Evolutionary conservation across 2,888 invertebrate genomes (phyloP), one percentile per base, ranked within the genome.

Genomic region (Polydesmus complanatus): DNA sequence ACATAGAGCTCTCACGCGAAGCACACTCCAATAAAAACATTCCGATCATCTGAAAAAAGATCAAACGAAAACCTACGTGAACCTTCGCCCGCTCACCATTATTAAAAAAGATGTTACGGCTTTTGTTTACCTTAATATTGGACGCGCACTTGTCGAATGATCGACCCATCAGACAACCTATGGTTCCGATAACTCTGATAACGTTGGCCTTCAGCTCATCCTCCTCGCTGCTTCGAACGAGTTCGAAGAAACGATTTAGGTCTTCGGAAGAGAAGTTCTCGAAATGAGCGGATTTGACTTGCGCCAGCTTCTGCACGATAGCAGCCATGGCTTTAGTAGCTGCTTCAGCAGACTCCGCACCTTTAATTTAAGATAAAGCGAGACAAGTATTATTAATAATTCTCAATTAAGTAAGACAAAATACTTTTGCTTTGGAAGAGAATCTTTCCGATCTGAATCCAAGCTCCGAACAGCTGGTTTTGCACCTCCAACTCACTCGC

Each of bases 281-380:
- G 50, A 73, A 68, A 68, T 71, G 65, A 19, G 68, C 62, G 2
- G 69, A 72, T 54, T 74, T 72, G 1, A 71, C 70, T 23, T 75
- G 72, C 65, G 81, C 81, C 55, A 86, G 77, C 74, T 82, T 83
- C 68, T 84, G 82, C 51, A 86, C 73, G 1, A 83, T 79, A n/a
- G 86, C 83, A 66, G 86, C 78, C 83, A 87, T 82, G 0, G 84
- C 81, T 2, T 85, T 81, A 0, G 85, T 85, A 1, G 83, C 80
- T 0, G 86, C 83, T 70, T 86, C 87, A 51, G 84, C 68, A 21
- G 85, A 71, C 52, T 70, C 70, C 11, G 64, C 60, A 27, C 79
- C n/a, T 66, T 22, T 23, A 60, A 56, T 63, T 54, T 54, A 27
- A 54, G 56, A 56, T 53, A 64, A 8, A 8, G 14, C 37, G 14